These are phyloP conservation scores for Amphiprion percula DNA, from an alignment of 2,113 vertebrate genomes.

Conservation along the genomic window DNA sequence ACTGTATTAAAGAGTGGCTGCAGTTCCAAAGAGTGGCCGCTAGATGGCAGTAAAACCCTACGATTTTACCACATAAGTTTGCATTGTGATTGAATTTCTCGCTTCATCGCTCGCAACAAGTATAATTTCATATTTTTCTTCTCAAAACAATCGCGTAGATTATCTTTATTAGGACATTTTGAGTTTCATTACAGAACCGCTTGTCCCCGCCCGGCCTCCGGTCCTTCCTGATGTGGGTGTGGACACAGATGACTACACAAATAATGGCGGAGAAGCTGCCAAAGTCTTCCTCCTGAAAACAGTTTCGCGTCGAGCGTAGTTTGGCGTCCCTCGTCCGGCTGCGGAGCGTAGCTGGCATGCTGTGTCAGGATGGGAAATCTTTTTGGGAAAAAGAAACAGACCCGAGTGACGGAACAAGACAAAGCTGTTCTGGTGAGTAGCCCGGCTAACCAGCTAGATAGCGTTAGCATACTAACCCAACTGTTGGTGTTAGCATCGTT, in stretches of 20 bases:
- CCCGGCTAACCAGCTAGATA: constrained; percentile 33
- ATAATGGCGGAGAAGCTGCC: constrained; percentile 43
- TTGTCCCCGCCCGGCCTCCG: constrained; percentile 27
- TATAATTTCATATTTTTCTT: too few species aligned
- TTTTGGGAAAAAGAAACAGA: constrained; percentile 92
- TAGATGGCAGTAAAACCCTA: too few species aligned
- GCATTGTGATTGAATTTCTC: too few species aligned
- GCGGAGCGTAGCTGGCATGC: constrained; percentile 61
- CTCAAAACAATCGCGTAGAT: too few species aligned
- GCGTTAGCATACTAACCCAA: constrained; percentile 24
- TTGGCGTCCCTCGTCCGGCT: neutral
- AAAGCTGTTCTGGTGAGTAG: constrained; percentile 89
- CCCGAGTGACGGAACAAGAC: constrained; percentile 94
- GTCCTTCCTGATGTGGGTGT: constrained; percentile 72
- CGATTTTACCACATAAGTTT: too few species aligned
- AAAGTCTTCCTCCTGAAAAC: neutral
- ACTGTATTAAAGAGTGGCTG: too few species aligned
- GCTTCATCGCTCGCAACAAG: too few species aligned
- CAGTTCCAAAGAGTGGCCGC: too few species aligned
- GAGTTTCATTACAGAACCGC: too few species aligned
- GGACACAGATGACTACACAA: constrained; percentile 62
- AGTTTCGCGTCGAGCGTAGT: neutral
- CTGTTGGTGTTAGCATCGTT: neutral
- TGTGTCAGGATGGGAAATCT: constrained; percentile 91
- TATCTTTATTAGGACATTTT: too few species aligned